A percentile compares a stretch with the other conserved stretches of the same genome.
Evolutionary conservation across 2,888 invertebrate species (phyloP).

Genomic region (Drosophila mimetica): DNA sequence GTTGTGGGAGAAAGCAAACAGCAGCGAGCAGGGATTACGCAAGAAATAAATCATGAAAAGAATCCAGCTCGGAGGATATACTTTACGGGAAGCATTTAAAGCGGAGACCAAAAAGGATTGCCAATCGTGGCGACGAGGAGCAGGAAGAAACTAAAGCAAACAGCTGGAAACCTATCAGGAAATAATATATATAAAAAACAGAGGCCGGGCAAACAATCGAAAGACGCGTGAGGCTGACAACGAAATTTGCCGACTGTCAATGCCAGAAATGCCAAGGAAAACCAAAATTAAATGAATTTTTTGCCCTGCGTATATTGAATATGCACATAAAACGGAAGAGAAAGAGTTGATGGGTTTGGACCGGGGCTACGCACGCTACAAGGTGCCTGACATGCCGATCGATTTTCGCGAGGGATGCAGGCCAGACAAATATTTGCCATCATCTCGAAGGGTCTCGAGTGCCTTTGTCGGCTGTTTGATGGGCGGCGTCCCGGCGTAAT

Average conservation of each 20-base stretch:
- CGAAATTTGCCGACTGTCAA: slow-evolving; percentile 75
- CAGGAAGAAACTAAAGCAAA: slow-evolving; percentile 33
- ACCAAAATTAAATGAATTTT: slow-evolving; percentile 42
- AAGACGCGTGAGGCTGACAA: slow-evolving; percentile 66
- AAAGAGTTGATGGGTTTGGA: slow-evolving; percentile 36
- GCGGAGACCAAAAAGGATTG: slow-evolving; percentile 24
- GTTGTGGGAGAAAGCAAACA: slow-evolving; percentile 11
- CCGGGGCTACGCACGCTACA: slow-evolving; percentile 3
- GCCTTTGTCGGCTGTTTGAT: slow-evolving; percentile 56
- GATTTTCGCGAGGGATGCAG: slow-evolving; percentile 24
- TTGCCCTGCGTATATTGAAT: slow-evolving; percentile 56
- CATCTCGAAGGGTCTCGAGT: slow-evolving; percentile 34
- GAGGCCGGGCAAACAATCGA: slow-evolving; percentile 28
- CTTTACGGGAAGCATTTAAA: slow-evolving; percentile 28
- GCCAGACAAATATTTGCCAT: slow-evolving; percentile 43
- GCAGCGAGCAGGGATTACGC: slow-evolving; percentile 37
- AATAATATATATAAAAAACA: slow-evolving; percentile 15
- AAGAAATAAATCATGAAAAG: slow-evolving; percentile 35
- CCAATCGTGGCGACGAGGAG: neutral
- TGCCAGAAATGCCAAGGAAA: slow-evolving; percentile 55
- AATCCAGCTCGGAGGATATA: slow-evolving; percentile 1
- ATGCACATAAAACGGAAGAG: slow-evolving; percentile 52
- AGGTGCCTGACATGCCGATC: slow-evolving; percentile 35
- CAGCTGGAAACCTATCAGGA: slow-evolving; percentile 23
- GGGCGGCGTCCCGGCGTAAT: slow-evolving; percentile 37